Evolutionary conservation across 1,140 invertebrate species (phyloP).

Genomic region (Steinernema feltiae): DNA sequence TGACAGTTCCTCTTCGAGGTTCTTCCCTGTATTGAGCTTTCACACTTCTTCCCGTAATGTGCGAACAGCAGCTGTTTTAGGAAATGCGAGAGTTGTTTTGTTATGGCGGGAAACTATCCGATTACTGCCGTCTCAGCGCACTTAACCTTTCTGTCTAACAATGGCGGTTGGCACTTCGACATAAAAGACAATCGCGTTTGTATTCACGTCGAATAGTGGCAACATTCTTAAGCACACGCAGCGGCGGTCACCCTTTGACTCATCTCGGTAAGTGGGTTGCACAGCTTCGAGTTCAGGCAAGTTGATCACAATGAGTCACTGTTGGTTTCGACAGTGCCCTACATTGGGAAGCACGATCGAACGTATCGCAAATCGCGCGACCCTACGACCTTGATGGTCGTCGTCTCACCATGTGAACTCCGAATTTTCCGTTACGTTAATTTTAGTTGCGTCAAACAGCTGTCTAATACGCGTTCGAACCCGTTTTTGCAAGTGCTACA

Average conservation of each 20-base stretch:
- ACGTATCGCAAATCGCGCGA: not conserved
- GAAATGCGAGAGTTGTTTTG: not conserved
- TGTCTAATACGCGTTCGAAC: too few relatives aligned
- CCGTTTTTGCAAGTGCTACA: too few relatives aligned
- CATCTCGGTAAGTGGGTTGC: not conserved
- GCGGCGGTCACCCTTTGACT: too few relatives aligned
- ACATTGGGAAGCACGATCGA: not conserved
- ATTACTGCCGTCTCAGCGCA: not conserved
- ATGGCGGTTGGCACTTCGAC: too few relatives aligned
- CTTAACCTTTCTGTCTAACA: not conserved
- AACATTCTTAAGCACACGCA: too few relatives aligned
- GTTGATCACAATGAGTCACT: not conserved
- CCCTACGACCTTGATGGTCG: not conserved
- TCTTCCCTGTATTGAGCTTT: not conserved
- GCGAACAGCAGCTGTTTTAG: not conserved
- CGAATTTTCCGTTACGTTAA: not conserved
- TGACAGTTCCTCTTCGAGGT: not conserved
- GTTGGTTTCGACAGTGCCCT: not conserved
- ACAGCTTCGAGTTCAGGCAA: not conserved
- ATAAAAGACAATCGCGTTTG: too few relatives aligned
- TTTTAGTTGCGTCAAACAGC: not conserved
- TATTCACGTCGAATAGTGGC: too few relatives aligned
- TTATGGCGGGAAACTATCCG: not conserved
- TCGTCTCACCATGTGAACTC: not conserved
- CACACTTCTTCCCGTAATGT: not conserved